phyloP scores from a whole-genome alignment of 2,888 invertebrate species.

The Drosophila quinaria region DNA sequence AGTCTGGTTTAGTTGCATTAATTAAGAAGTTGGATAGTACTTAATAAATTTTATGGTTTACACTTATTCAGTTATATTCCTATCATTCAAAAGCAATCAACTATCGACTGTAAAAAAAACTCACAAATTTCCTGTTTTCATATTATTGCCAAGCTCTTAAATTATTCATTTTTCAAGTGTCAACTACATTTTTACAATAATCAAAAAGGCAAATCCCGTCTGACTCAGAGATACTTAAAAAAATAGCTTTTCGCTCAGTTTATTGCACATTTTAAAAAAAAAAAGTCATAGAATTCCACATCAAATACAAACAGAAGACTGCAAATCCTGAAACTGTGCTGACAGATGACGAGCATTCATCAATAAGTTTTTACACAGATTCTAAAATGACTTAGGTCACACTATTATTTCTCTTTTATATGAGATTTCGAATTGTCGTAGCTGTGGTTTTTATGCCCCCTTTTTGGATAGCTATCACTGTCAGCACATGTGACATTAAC shows the following conservation, averaged over 20 bases:
- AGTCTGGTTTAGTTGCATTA: not conserved
- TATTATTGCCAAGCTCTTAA: not conserved
- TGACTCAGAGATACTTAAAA: too few relatives aligned
- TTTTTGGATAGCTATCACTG: conserved; percentile 24
- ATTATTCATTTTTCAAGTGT: conserved; percentile 14
- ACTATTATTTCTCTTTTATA: not conserved
- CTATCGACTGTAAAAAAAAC: not conserved
- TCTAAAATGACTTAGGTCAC: conserved; percentile 18
- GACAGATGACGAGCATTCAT: conserved; percentile 31
- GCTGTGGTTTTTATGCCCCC: conserved; percentile 4
- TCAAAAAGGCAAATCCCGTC: conserved; percentile 14
- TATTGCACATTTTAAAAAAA: conserved; percentile 8
- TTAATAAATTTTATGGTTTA: not conserved
- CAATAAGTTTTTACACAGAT: conserved; percentile 34
- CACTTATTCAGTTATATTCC: not conserved
- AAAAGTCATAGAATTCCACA: conserved; percentile 11
- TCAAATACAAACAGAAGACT: not conserved
- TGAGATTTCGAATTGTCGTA: conserved; percentile 1
- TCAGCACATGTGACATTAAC: conserved; percentile 25
- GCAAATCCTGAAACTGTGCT: conserved; percentile 5
- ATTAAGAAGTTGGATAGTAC: not conserved
- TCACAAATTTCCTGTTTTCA: not conserved
- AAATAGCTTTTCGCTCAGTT: conserved; percentile 7
- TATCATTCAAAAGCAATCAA: not conserved
- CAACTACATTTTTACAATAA: conserved; percentile 12